A percentile compares a stretch with the other conserved stretches of the same genome.
Evolutionary conservation across 37 sponge, comb jelly and placozoan species (phyloP).

Genomic region (Amphimedon queenslandica): DNA sequence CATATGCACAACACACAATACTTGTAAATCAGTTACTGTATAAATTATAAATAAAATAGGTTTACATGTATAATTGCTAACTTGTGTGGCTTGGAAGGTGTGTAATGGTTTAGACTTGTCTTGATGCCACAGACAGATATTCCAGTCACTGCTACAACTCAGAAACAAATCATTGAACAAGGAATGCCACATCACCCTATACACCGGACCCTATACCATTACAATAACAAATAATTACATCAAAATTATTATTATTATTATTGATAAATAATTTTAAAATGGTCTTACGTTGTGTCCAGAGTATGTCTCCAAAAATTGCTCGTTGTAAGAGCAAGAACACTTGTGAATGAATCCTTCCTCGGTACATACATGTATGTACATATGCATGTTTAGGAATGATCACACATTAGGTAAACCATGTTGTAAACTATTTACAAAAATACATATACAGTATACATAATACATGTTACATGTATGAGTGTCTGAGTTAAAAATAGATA

Average conservation of each 20-base stretch:
- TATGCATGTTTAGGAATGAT: conserved; percentile 2
- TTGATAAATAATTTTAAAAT: no score
- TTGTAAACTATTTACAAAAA: no score
- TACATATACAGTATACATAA: no score
- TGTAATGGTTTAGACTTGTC: conserved; percentile 67
- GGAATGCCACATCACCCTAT: conserved; percentile 87
- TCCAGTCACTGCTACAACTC: conserved; percentile 98
- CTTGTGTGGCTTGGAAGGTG: conserved; percentile 58
- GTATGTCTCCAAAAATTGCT: conserved; percentile 94
- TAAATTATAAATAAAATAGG: no score
- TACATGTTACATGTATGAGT: no score
- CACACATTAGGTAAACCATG: no score
- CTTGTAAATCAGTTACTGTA: no score
- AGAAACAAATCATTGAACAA: conserved; percentile 70
- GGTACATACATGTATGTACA: no score
- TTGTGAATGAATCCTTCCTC: conserved; percentile 97
- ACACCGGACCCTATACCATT: conserved; percentile 87
- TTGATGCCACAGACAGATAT: conserved; percentile 87
- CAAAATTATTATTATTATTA: no score
- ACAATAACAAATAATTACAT: conserved; percentile 4
- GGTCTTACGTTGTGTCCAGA: conserved; percentile 84
- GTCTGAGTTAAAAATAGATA: no score
- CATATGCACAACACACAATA: no score
- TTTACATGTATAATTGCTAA: no score
- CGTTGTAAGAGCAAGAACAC: conserved; percentile 98